A percentile compares a stretch with the other conserved stretches of the same genome.
Evolutionary conservation across 2,113 vertebrate genomes (phyloP).

Genomic region (Sitta europaea): DNA sequence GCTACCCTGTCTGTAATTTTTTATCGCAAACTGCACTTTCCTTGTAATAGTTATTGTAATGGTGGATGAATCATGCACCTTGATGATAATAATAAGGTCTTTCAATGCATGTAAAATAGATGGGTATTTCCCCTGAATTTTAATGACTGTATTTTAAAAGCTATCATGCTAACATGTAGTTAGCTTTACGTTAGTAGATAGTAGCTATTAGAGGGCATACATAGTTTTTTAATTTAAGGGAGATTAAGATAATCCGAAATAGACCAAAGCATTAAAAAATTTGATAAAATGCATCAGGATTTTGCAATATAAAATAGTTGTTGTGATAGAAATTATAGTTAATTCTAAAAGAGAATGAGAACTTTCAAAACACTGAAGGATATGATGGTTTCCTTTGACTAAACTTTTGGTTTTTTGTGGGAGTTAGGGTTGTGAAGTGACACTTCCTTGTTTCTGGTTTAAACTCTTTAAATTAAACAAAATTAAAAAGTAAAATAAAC

Average conservation of each 20-base stretch:
- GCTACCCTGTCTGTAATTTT: background rate
- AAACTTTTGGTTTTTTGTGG: background rate
- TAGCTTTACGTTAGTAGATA: background rate
- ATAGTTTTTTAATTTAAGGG: background rate
- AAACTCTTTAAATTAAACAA: background rate
- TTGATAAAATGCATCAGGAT: background rate
- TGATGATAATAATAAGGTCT: background rate
- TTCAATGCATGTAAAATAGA: background rate
- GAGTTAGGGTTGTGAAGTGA: rapidly evolving
- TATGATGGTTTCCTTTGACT: background rate
- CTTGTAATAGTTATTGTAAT: background rate
- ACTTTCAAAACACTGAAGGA: background rate
- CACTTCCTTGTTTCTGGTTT: background rate
- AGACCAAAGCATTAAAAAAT: background rate
- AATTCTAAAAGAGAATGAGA: background rate
- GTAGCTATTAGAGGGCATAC: background rate
- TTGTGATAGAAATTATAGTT: background rate
- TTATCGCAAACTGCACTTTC: background rate
- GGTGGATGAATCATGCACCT: background rate
- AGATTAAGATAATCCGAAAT: background rate
- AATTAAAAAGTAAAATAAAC: background rate
- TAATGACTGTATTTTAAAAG: background rate
- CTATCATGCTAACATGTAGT: background rate
- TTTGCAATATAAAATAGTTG: background rate
- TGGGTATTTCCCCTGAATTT: background rate